Evolutionary conservation across 1,140 invertebrate species (phyloP).

Genomic region (Saccostrea cuccullata): DNA sequence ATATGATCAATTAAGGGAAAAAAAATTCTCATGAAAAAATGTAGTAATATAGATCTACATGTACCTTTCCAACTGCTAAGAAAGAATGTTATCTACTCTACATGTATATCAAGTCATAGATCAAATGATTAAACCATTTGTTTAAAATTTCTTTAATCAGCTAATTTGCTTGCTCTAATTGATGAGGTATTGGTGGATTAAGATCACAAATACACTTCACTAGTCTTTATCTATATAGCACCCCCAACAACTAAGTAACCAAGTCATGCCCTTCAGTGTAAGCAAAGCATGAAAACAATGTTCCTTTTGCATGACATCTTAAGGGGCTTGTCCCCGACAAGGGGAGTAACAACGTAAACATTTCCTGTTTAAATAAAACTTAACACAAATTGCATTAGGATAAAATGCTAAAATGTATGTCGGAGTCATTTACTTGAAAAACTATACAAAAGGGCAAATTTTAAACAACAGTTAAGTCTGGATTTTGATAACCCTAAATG

Average conservation of each 20-base stretch:
- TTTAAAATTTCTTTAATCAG: background rate
- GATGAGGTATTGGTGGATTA: background rate
- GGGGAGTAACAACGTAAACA: conserved; percentile 12
- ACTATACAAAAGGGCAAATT: background rate
- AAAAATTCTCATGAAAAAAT: no score
- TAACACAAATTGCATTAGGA: conserved; percentile 6
- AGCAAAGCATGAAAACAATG: conserved; percentile 35
- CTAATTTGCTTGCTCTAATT: background rate
- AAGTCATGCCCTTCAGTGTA: background rate
- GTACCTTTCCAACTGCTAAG: no score
- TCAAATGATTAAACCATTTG: no score
- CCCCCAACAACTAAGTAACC: background rate
- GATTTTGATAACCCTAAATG: no score
- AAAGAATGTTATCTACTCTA: no score
- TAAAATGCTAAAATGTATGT: background rate
- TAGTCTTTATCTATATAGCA: background rate
- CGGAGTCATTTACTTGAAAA: background rate
- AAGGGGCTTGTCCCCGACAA: background rate
- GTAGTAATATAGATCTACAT: no score
- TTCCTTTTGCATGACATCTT: background rate
- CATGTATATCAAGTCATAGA: no score
- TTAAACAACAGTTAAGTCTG: no score
- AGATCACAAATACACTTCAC: background rate
- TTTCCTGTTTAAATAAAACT: conserved; percentile 15
- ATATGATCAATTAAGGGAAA: no score